Conservation (phyloP, 2,888 invertebrate genomes). For the Pristionchus exspectatus region DNA sequence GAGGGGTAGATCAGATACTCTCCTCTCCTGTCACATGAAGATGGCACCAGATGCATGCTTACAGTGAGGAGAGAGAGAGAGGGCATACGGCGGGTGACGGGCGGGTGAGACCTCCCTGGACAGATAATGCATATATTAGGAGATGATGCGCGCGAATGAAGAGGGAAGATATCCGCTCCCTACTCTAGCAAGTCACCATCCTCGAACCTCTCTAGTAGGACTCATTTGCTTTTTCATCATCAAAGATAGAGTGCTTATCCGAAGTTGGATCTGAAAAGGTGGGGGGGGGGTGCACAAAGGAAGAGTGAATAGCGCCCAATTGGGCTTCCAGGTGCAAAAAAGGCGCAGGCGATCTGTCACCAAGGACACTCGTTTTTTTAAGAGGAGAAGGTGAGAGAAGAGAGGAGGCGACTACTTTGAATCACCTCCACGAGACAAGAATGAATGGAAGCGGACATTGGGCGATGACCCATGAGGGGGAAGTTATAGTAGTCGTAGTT, state of each 20-base stretch:
- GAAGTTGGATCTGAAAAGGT: background rate
- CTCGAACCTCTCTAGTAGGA: too few relatives aligned
- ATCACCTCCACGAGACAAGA: constrained; percentile 32
- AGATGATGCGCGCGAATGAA: background rate
- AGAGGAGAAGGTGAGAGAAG: background rate
- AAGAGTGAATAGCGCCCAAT: background rate
- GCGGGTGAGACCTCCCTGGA: background rate
- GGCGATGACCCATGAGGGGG: constrained; percentile 2
- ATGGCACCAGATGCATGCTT: constrained; percentile 51
- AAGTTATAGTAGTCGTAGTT: background rate
- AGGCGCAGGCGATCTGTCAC: constrained; percentile 38
- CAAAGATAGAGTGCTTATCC: background rate
- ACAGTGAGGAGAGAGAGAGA: constrained; percentile 24
- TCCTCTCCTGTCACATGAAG: constrained; percentile 31
- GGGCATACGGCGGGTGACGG: constrained; percentile 35
- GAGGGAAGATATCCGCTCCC: background rate
- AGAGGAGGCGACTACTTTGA: constrained; percentile 37
- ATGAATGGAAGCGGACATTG: constrained; percentile 17
- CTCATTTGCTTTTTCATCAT: too few relatives aligned
- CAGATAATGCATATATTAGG: constrained; percentile 53
- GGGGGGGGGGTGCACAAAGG: background rate
- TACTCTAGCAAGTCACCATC: too few relatives aligned
- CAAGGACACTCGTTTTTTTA: constrained; percentile 27
- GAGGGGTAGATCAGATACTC: constrained; percentile 15
- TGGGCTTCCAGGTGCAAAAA: background rate